Base-by-base conservation (phyloP, 2,797 vertebrate genomes). In the Pipistrellus nathusii region DNA sequence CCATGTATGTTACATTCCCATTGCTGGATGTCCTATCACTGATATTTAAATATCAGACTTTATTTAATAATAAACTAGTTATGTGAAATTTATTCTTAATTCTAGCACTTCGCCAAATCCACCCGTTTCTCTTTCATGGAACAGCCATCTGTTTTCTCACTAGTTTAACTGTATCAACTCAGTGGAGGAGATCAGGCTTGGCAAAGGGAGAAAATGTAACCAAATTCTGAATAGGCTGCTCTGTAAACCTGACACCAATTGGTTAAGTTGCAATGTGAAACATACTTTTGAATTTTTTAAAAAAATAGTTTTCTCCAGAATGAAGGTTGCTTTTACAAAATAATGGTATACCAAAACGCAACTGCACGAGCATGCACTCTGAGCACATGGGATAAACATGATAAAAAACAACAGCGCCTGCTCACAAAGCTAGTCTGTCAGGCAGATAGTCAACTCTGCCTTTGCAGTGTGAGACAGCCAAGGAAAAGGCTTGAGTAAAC, bases 11-110 rank as follows among this genome's bases (percentile, higher is more conserved):
- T 96, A 85, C 46, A 75, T 93, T 96, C 86, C 86, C 53, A 73
- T 87, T 88, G 73, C 82, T 96, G 18, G 88, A 66, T 96, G 81
- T 92, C 76, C 80, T 94, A 9, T 48, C 10, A 41, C 46, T 88
- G 85, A 73, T 53, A 68, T 92, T 92, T 53, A 53, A 86, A 88
- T 88, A 88, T 51, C 32, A 62, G 48, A 32, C 64, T 97, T 90
- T 81, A 75, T 91, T 94, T 92, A 94, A 84, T 94, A 93, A 91
- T 83, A 94, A 97, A 80, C n/a, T 44, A 89, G 66, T 71, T 71
- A 89, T 92, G 96, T 94, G 66, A 91, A 96, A 72, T 68, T 84
- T 87, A 95, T 83, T 94, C 80, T 84, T 59, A 72, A 62, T 1
- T 0, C 5, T 76, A 86, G 57, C 12, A 92, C 66, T 85, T 78